These are phyloP conservation scores for Emys orbicularis DNA, from an alignment of 2,797 vertebrate species.

Conservation along the genomic window DNA sequence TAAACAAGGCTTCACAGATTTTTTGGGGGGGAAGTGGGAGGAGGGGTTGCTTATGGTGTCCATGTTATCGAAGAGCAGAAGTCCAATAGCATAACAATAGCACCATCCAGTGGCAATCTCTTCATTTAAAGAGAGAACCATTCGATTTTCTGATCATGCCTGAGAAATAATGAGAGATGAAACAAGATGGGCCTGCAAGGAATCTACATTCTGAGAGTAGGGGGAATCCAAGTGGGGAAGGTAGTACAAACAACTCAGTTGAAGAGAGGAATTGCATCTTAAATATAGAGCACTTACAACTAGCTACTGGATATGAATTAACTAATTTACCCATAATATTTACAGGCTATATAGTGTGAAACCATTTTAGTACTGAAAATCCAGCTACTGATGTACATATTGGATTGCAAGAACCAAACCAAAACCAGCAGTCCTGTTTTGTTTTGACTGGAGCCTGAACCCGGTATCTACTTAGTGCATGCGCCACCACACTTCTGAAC, in stretches of 20 bases:
- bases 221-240: not conserved
- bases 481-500: not conserved
- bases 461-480: not conserved
- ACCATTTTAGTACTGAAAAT: not conserved
- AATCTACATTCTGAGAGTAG: rapidly evolving
- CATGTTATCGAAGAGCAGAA: not conserved
- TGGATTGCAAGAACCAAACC: not conserved
- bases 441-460: not conserved
- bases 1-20: slow-evolving; percentile 18
- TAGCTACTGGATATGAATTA: not conserved
- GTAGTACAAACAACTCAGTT: not conserved
- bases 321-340: not conserved
- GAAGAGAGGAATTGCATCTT: not conserved
- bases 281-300: not conserved
- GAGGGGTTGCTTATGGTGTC: not conserved
- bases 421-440: not conserved
- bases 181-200: not conserved
- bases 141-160: not conserved
- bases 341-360: not conserved
- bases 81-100: slow-evolving; percentile 56
- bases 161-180: not conserved
- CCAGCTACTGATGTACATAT: not conserved
- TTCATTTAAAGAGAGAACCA: not conserved
- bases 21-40: not conserved
- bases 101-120: slow-evolving; percentile 71